phyloP scores from a whole-genome alignment of 2,797 vertebrate genomes.

The Natrix natrix region DNA sequence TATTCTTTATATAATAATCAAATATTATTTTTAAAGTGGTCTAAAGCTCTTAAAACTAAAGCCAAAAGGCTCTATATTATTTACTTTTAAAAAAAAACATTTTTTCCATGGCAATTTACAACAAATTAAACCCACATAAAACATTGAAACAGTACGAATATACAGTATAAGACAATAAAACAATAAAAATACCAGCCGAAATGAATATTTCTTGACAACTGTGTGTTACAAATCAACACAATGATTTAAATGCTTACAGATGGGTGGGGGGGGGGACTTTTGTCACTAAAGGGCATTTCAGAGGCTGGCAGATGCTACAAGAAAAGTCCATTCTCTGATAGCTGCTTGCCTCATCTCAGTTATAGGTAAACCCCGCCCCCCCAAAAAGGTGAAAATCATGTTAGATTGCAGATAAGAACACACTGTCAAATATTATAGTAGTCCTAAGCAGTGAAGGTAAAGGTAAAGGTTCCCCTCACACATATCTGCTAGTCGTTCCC shows the following conservation, averaged over 20 bases:
- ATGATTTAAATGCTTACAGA: not conserved
- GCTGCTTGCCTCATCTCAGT: not conserved
- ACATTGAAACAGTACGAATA: not conserved
- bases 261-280: fast-evolving
- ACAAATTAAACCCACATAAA: not conserved
- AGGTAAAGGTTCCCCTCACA: no score
- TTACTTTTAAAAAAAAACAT: not conserved
- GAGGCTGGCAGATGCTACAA: not conserved
- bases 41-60: not conserved
- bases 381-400: not conserved
- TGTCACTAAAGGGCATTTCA: not conserved
- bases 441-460: not conserved
- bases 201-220: not conserved
- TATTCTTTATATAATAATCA: not conserved
- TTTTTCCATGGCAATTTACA: not conserved
- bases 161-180: not conserved
- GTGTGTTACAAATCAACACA: not conserved
- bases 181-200: not conserved
- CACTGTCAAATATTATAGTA: not conserved
- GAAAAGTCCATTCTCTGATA: not conserved
- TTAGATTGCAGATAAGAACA: not conserved
- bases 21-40: not conserved
- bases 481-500: no score
- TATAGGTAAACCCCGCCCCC: no score
- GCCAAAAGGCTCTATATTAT: not conserved